These are phyloP conservation scores for Notolabrus celidotus DNA, from an alignment of 2,797 vertebrate genomes.

Conservation along the genomic window DNA sequence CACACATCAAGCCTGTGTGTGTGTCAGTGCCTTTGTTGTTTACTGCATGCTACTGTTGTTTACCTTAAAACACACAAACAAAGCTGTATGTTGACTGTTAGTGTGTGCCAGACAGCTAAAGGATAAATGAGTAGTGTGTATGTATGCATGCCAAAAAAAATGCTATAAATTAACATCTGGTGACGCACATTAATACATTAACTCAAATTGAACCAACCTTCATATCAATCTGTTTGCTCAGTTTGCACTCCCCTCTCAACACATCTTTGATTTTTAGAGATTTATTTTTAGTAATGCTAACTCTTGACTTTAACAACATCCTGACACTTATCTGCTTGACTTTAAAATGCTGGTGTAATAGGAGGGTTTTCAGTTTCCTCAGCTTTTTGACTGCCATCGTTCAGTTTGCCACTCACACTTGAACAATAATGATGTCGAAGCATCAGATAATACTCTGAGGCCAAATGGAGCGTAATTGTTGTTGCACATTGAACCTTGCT, in stretches of 20 bases:
- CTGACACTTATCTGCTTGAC: neutral
- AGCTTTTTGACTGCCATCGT: neutral
- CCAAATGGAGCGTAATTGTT: slow-evolving; percentile 36
- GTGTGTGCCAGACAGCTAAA: slow-evolving; percentile 1
- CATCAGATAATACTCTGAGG: slow-evolving; percentile 18
- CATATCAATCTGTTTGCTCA: neutral
- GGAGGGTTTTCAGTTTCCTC: neutral
- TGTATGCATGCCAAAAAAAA: slow-evolving; percentile 38
- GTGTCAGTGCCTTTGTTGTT: slow-evolving; percentile 81
- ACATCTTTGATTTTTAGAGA: neutral
- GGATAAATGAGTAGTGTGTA: slow-evolving; percentile 12
- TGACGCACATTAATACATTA: slow-evolving; percentile 23
- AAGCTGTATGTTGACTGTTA: slow-evolving; percentile 38
- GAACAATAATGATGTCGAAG: slow-evolving; percentile 4
- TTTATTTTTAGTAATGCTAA: slow-evolving; percentile 9
- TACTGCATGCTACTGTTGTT: slow-evolving; percentile 67
- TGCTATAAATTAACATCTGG: slow-evolving; percentile 20
- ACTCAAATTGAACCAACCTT: slow-evolving; percentile 20
- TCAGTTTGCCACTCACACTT: neutral
- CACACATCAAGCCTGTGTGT: slow-evolving; percentile 43
- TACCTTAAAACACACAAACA: slow-evolving; percentile 35
- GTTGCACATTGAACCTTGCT: slow-evolving; percentile 43
- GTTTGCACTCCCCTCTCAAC: slow-evolving; percentile 19
- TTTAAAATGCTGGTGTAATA: neutral
- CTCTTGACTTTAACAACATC: slow-evolving; percentile 18